A percentile compares a stretch with the other conserved stretches of the same genome.
Evolutionary conservation across 2,113 vertebrate genomes (phyloP).

Genomic region (Coptodon rendalli): DNA sequence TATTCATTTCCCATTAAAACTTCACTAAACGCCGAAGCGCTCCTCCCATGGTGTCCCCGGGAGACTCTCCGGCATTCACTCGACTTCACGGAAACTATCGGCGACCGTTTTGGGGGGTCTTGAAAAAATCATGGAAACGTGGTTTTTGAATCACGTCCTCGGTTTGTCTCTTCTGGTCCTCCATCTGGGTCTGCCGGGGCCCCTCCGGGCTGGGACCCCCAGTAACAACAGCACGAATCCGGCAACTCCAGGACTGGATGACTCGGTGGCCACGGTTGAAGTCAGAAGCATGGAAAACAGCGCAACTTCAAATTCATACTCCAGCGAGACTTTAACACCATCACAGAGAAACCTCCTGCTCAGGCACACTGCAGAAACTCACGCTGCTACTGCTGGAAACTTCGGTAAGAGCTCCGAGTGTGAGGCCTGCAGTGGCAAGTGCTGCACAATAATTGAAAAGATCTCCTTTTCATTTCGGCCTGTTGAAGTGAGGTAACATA

Average conservation of each 20-base stretch:
- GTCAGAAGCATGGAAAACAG: neutral
- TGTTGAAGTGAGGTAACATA: neutral
- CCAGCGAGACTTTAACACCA: constrained; percentile 45
- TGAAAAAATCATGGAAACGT: constrained; percentile 69
- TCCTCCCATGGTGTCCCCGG: constrained; percentile 68
- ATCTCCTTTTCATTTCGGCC: neutral
- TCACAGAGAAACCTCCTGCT: constrained; percentile 48
- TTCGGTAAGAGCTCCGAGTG: constrained; percentile 35
- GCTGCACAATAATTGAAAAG: neutral
- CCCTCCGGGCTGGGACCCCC: constrained; percentile 54
- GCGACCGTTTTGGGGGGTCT: constrained; percentile 24
- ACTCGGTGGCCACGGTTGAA: neutral
- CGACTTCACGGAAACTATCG: constrained; percentile 44
- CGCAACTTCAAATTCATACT: constrained; percentile 15
- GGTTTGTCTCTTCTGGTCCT: constrained; percentile 54
- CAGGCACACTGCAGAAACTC: constrained; percentile 12
- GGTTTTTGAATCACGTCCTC: constrained; percentile 51
- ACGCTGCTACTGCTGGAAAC: neutral
- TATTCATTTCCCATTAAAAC: constrained; percentile 15
- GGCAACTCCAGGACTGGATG: constrained; percentile 5
- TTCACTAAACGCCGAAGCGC: neutral
- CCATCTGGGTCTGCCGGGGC: constrained; percentile 50
- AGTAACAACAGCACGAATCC: constrained; percentile 15
- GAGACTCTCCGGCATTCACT: constrained; percentile 34
- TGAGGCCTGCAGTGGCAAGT: neutral